Evolutionary conservation across 2,797 vertebrate genomes (phyloP).

Genomic region (Lepus townsendii): DNA sequence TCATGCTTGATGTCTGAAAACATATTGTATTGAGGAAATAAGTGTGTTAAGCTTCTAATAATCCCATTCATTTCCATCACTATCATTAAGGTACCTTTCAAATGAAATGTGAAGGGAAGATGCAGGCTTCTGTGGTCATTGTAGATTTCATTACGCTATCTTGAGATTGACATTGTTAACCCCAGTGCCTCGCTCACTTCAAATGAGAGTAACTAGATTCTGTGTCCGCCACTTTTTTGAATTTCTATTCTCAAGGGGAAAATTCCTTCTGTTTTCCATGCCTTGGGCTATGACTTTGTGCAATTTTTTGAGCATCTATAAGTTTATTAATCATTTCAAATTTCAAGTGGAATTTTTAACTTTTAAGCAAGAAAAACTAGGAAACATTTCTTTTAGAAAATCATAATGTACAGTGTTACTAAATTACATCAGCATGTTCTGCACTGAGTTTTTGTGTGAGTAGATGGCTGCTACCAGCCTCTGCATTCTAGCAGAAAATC

Average conservation of each 20-base stretch:
- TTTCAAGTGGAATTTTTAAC: constrained; percentile 46
- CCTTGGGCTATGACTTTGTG: background rate
- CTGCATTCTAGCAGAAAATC: constrained; percentile 6
- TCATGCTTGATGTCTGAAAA: constrained; percentile 36
- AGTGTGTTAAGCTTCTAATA: constrained; percentile 31
- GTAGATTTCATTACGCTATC: constrained; percentile 32
- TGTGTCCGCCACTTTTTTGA: constrained; percentile 44
- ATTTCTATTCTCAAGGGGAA: constrained; percentile 26
- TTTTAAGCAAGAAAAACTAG: constrained; percentile 5
- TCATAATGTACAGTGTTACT: background rate
- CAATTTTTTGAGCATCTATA: constrained; percentile 11
- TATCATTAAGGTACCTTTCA: constrained; percentile 15
- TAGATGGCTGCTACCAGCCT: background rate
- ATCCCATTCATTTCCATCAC: constrained; percentile 60
- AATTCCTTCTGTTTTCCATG: background rate
- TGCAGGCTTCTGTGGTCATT: constrained; percentile 46
- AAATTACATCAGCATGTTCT: constrained; percentile 31
- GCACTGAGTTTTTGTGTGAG: background rate
- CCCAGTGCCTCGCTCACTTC: constrained; percentile 1
- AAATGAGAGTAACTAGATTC: constrained; percentile 63
- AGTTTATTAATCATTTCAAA: constrained; percentile 29
- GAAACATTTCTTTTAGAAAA: constrained; percentile 20
- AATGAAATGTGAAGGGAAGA: constrained; percentile 31
- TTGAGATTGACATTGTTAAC: constrained; percentile 43
- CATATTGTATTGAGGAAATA: constrained; percentile 33